A percentile compares a stretch with the other conserved stretches of the same genome.
phyloP scores from a whole-genome alignment of 2,797 vertebrate genomes.

The Rhabdomys pumilio region DNA sequence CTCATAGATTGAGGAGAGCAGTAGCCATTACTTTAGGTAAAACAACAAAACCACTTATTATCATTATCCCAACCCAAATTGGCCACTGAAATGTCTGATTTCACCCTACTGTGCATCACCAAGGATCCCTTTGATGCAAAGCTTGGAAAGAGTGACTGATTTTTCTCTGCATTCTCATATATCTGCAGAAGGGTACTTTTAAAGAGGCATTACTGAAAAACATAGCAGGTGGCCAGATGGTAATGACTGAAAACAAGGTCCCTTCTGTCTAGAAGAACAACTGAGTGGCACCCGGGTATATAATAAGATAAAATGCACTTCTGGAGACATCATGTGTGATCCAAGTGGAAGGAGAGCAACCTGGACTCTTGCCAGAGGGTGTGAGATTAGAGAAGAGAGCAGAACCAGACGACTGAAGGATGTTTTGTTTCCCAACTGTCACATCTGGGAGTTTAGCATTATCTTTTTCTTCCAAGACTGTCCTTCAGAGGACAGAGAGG shows the following conservation, averaged over 20 bases:
- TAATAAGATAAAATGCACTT: conserved; percentile 41
- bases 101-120: background rate
- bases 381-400: background rate
- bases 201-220: conserved; percentile 74
- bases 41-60: conserved; percentile 11
- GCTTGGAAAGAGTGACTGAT: background rate
- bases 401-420: too few relatives aligned
- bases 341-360: background rate
- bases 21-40: background rate
- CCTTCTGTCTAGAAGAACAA: conserved; percentile 48
- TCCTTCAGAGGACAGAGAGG: background rate
- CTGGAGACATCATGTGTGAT: conserved; percentile 21
- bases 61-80: background rate
- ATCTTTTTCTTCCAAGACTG: background rate
- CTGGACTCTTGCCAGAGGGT: background rate
- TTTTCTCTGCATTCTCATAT: conserved; percentile 63
- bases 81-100: background rate
- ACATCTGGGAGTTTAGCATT: background rate
- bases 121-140: conserved; percentile 47
- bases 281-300: conserved; percentile 60
- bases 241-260: conserved; percentile 39
- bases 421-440: background rate
- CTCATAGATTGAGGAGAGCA: background rate
- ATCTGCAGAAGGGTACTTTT: conserved; percentile 60
- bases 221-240: conserved; percentile 73